These are phyloP conservation scores for Elaeidobius kamerunicus DNA, from an alignment of 2,888 invertebrate genomes.

Conservation along the genomic window DNA sequence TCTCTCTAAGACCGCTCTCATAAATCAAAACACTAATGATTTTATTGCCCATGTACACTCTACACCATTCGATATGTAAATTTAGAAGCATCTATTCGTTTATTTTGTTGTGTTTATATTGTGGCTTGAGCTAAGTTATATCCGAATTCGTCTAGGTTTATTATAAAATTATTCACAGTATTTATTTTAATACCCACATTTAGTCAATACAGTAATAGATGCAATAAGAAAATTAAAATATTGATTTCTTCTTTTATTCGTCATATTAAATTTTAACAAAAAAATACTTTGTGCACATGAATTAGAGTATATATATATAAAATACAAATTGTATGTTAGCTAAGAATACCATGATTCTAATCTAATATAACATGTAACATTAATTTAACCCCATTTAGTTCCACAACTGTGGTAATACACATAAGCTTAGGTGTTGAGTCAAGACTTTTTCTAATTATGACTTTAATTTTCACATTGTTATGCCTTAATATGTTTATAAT, in stretches of 20 bases:
- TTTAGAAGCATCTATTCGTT: conserved; percentile 5
- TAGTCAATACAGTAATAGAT: too few species aligned
- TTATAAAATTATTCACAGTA: too few species aligned
- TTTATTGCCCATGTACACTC: conserved; percentile 18
- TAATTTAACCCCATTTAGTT: conserved; percentile 1
- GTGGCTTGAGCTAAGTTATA: neutral
- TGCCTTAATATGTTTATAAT: conserved; percentile 45
- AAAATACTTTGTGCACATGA: too few species aligned
- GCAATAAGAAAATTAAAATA: too few species aligned
- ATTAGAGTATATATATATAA: too few species aligned
- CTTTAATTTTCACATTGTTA: conserved; percentile 43
- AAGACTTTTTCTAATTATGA: conserved; percentile 35
- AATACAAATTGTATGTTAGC: too few species aligned
- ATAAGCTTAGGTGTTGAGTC: neutral
- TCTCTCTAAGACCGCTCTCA: conserved; percentile 11
- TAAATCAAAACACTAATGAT: conserved; percentile 25
- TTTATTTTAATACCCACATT: too few species aligned
- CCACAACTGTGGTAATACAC: neutral
- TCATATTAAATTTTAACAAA: too few species aligned
- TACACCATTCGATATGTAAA: conserved; percentile 14
- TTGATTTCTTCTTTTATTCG: too few species aligned
- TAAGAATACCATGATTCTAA: too few species aligned
- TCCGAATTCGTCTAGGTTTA: conserved; percentile 8
- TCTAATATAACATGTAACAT: too few species aligned
- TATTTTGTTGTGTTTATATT: conserved; percentile 1